Base-by-base conservation (phyloP, 1,140 invertebrate genomes). In the Drosophila rhopaloa region DNA sequence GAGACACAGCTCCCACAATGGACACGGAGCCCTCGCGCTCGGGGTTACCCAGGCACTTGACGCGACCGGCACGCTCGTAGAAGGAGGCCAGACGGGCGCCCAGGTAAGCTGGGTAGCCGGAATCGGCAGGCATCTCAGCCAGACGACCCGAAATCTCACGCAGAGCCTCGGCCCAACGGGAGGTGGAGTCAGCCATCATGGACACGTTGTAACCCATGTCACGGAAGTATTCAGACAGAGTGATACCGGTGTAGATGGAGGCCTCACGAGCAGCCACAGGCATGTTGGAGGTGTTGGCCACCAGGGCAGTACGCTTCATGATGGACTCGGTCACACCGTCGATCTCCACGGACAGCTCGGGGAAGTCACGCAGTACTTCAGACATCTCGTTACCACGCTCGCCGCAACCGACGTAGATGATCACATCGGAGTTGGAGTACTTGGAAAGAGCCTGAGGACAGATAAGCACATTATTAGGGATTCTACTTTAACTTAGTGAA, bases 141-240 rank as follows among this genome's bases (percentile, higher is more conserved):
- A 99, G 94, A 95, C 99, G 98, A 94, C 99, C 99, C 3, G 99
- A 99, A 94, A 99, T 99, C 96, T 99, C 99, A 95, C 99, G 95
- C 92, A 99, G 94, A 88, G 99, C 99, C 93, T 99, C 99, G 56
- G 99, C 99, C 99, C 99, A 99, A 94, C 99, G 97, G 19, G 99
- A 99, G 11, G 99, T 99, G n/a, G 99, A 99, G 93, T 99, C 99
- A 85, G 99, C 99, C 99, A 99, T 99, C 99, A 99, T 99, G 60
- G 99, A 98, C 29, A 99, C 99, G 92, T 99, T 99, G 95, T 99
- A 99, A 93, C 99, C 99, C 99, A 99, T 99, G 93, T 99, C 98
- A 93, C 96, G 95, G 95, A 99, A 99, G 93, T 99, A 99, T 93
- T 99, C 99, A 27, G 98, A 99, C 2, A 99, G 93, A 0, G 98